Base-by-base conservation (phyloP, 2,113 vertebrate species). In the Bagarius yarrelli region DNA sequence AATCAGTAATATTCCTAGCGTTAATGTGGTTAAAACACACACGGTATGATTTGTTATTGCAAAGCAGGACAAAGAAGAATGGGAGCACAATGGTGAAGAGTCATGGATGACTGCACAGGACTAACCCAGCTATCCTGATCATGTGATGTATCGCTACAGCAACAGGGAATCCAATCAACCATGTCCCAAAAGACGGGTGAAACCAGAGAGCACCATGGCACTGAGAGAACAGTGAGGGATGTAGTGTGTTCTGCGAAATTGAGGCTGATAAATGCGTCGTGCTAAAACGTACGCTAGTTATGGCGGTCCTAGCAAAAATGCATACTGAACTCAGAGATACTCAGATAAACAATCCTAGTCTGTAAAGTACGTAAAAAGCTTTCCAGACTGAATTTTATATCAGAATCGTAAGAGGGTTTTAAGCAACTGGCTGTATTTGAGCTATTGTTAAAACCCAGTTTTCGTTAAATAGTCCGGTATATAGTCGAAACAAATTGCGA, bases 141-240 rank as follows among this genome's bases (percentile, higher is more conserved):
- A 97, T 96, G 96, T 98, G 96, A 94, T 95, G 88, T 85, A 96
- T 97, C 96, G 88, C 96, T 93, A 98, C 97, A 92, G 96, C 82
- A 96, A 94, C 95, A 89, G 90, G 93, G 94, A 94, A 94, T 95
- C 94, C 94, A 94, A 93, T 93, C 93, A 91, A 94, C 94, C 90
- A 84, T 87, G 92, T 91, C 91, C 90, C 95, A 92, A 95, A 95
- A 94, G 93, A 91, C 93, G 89, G 93, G 91, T 94, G 89, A 89
- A 91, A 64, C 19, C 34, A 55, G 60, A 78, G n/a, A 5, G 53
- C 13, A 36, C 61, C 50, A 76, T 23, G 5, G 70, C 36, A 11
- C 18, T 16, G 14, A 52, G 55, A 78, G 60, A 66, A 52, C 36
- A 55, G 40, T 47, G 18, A 50, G 30, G 76, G 27, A 53, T 23